A percentile compares a stretch with the other conserved stretches of the same genome.
phyloP scores from a whole-genome alignment of 2,888 invertebrate species.

The Volucella zonaria region DNA sequence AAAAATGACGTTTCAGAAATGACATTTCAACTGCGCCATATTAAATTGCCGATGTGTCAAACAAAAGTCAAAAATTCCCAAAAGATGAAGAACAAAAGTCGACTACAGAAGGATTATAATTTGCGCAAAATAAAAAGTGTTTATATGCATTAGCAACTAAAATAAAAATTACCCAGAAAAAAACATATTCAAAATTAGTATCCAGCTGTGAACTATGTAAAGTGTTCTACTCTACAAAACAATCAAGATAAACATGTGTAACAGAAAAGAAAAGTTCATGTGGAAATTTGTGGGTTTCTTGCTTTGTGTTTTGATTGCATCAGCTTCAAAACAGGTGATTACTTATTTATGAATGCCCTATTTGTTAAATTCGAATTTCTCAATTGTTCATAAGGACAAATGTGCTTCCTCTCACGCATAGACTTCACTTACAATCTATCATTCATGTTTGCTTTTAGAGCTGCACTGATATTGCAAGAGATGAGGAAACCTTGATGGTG shows the following conservation, averaged over 20 bases:
- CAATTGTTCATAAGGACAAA: neutral
- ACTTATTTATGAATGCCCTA: constrained; percentile 50
- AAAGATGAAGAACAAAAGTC: constrained; percentile 65
- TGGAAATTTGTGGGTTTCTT: constrained; percentile 51
- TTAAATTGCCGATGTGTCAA: constrained; percentile 64
- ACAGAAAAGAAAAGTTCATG: constrained; percentile 28
- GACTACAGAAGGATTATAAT: constrained; percentile 33
- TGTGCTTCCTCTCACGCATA: neutral
- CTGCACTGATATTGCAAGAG: constrained; percentile 87
- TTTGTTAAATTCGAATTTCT: neutral
- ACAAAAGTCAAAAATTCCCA: constrained; percentile 37
- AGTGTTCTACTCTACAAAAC: constrained; percentile 5
- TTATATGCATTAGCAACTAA: constrained; percentile 8
- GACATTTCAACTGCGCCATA: constrained; percentile 4
- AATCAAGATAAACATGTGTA: constrained; percentile 34
- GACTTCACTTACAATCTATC: neutral
- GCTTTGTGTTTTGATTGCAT: constrained; percentile 67
- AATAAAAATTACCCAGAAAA: neutral
- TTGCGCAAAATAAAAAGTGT: constrained; percentile 49
- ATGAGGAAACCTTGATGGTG: constrained; percentile 90
- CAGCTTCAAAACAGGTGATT: constrained; percentile 72
- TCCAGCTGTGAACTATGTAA: constrained; percentile 61
- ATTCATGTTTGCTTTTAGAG: constrained; percentile 79
- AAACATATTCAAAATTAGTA: constrained; percentile 11
- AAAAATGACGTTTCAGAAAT: neutral